Evolutionary conservation across 1,140 invertebrate genomes (phyloP).

Genomic region (Gonioctena quinquepunctata): DNA sequence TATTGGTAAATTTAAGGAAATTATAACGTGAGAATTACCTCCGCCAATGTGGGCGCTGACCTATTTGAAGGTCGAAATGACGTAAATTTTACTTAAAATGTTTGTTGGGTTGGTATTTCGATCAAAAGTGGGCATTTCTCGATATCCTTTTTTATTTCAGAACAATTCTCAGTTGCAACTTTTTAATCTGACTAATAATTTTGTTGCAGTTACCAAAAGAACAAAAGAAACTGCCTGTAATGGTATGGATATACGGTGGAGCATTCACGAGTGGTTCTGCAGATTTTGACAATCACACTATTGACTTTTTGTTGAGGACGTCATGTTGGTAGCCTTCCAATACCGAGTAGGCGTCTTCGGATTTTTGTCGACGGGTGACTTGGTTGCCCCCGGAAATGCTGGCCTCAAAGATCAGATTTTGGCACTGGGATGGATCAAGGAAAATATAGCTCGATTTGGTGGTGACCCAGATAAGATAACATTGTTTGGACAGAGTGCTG

Average conservation of each 20-base stretch:
- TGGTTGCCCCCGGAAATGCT: constrained; percentile 66
- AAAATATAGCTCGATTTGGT: constrained; percentile 72
- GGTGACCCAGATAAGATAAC: constrained; percentile 73
- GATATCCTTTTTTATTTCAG: too few relatives aligned
- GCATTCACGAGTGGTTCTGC: constrained; percentile 67
- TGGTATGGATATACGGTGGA: constrained; percentile 77
- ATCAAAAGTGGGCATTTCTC: too few relatives aligned
- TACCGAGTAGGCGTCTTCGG: constrained; percentile 71
- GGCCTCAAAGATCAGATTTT: constrained; percentile 75
- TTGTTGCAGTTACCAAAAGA: background rate
- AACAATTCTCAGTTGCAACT: too few relatives aligned
- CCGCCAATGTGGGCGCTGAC: too few relatives aligned
- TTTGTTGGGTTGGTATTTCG: too few relatives aligned
- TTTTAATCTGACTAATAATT: too few relatives aligned
- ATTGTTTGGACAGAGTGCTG: constrained; percentile 70
- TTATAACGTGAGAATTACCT: too few relatives aligned
- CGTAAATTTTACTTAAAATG: too few relatives aligned
- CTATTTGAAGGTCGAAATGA: too few relatives aligned
- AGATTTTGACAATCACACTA: constrained; percentile 64
- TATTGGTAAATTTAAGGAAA: too few relatives aligned
- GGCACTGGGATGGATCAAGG: constrained; percentile 70
- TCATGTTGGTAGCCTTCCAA: constrained; percentile 72
- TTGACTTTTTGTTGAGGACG: constrained; percentile 69
- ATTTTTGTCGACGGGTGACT: constrained; percentile 51
- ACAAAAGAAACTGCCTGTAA: constrained; percentile 24